Conservation (phyloP, 2,888 invertebrate genomes). For the Coronaproctus castanopsis region DNA sequence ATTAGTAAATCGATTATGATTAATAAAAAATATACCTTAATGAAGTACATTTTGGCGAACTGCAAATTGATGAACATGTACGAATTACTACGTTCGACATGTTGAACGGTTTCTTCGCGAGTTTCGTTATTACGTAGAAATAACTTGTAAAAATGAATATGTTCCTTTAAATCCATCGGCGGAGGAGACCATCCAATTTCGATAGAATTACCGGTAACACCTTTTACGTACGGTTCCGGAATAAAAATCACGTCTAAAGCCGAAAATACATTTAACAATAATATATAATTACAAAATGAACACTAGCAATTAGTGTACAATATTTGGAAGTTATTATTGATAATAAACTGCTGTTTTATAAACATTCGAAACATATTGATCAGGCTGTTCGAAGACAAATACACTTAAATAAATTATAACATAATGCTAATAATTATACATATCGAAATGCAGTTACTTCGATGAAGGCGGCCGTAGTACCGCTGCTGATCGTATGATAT, state of each 20-base stretch:
- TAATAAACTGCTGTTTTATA: too few relatives aligned
- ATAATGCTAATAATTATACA: too few relatives aligned
- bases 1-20: not conserved
- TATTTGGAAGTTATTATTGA: too few relatives aligned
- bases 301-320: too few relatives aligned
- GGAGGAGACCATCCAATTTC: slow-evolving; percentile 62
- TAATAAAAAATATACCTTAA: slow-evolving; percentile 35
- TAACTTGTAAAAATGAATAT: slow-evolving; percentile 54
- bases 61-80: slow-evolving; percentile 59
- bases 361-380: too few relatives aligned
- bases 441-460: too few relatives aligned
- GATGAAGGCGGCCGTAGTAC: too few relatives aligned
- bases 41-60: slow-evolving; percentile 59
- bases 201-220: slow-evolving; percentile 44
- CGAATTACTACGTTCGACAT: slow-evolving; percentile 40
- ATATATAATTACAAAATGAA: too few relatives aligned
- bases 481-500: too few relatives aligned
- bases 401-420: too few relatives aligned
- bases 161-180: slow-evolving; percentile 39
- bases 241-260: slow-evolving; percentile 48
- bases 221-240: slow-evolving; percentile 58
- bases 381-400: too few relatives aligned
- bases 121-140: slow-evolving; percentile 25
- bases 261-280: not conserved
- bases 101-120: slow-evolving; percentile 37